These are phyloP conservation scores for Cuculus canorus DNA, from an alignment of 2,797 vertebrate genomes.

Conservation along the genomic window DNA sequence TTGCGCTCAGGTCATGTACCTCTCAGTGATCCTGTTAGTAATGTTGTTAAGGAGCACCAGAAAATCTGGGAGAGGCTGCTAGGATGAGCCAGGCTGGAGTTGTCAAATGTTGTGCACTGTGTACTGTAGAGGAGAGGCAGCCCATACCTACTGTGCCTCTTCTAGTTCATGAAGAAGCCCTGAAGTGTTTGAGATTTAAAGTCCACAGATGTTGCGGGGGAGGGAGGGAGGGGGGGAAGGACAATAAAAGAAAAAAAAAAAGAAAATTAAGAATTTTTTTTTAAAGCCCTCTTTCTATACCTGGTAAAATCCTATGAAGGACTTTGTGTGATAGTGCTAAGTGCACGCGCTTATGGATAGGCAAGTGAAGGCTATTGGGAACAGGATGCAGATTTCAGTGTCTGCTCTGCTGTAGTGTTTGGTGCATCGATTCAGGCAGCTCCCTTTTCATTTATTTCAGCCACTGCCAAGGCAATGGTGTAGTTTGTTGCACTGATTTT, in stretches of 20 bases:
- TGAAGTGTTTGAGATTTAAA: neutral
- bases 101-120: neutral
- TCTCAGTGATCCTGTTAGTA: neutral
- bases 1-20: neutral
- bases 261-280: too few species aligned
- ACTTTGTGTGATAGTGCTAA: neutral
- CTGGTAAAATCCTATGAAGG: neutral
- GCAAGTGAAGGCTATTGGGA: neutral
- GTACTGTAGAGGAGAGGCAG: neutral
- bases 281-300: neutral
- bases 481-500: neutral
- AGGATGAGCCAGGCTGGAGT: neutral
- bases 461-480: neutral
- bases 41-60: neutral
- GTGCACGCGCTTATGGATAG: neutral
- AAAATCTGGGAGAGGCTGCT: neutral
- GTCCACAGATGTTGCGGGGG: neutral
- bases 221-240: rapidly evolving
- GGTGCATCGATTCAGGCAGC: neutral
- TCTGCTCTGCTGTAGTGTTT: neutral
- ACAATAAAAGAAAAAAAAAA: too few species aligned
- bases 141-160: rapidly evolving
- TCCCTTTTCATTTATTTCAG: neutral
- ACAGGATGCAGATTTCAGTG: rapidly evolving
- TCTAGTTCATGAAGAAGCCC: neutral